Percentiles rank a stretch among this genome's conserved stretches.
Conservation (phyloP, 2,113 vertebrate genomes). For the Echinops telfairi region DNA sequence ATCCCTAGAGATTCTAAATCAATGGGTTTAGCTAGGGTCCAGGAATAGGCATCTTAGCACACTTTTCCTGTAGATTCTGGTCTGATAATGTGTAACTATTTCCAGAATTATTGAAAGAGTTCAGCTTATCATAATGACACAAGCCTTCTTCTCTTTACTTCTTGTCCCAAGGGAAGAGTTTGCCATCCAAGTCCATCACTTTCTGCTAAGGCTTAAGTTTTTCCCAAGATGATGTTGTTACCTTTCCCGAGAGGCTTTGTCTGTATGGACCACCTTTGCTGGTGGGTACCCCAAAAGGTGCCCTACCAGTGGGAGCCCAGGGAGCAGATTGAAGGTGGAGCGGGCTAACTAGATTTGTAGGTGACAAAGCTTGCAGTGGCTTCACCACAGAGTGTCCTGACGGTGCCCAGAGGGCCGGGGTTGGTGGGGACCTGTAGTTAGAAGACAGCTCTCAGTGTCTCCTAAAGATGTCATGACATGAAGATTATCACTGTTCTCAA, state of each 20-base stretch:
- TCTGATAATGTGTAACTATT: background rate
- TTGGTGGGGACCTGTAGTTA: background rate
- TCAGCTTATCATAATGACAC: background rate
- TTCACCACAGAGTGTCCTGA: background rate
- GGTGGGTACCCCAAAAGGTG: background rate
- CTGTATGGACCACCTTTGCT: background rate
- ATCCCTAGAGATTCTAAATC: background rate
- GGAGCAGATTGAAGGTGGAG: background rate
- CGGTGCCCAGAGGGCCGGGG: background rate
- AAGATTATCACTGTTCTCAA: background rate
- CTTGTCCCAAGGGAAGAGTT: slow-evolving; percentile 6
- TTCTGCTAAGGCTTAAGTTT: background rate
- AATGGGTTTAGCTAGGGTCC: background rate
- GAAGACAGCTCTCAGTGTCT: background rate
- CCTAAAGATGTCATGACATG: too few species aligned
- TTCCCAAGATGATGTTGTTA: background rate
- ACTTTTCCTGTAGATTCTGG: background rate
- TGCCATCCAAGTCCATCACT: background rate
- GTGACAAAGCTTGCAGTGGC: background rate
- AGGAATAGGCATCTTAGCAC: background rate
- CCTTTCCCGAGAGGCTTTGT: background rate
- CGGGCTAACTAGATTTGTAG: background rate
- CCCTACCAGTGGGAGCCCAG: background rate
- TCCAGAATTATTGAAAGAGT: slow-evolving; percentile 5
- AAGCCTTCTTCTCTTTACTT: background rate